A percentile compares a stretch with the other conserved stretches of the same genome.
Evolutionary conservation across 2,113 vertebrate genomes (phyloP).

Genomic region (Benitochromis conjunctus): DNA sequence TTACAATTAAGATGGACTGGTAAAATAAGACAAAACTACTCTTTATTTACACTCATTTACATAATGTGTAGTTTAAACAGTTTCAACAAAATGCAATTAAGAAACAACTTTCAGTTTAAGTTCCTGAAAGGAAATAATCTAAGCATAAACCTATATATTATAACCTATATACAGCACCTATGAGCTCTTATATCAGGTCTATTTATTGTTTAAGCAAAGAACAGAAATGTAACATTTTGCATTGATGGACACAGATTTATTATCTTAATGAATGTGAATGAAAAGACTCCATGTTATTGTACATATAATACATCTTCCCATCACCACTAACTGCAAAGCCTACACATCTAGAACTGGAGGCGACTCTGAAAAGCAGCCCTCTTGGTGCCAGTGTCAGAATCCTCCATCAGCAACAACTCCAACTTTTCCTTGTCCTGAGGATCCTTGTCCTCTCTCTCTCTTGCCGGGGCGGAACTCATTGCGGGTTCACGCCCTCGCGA

Average conservation of each 20-base stretch:
- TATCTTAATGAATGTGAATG: neutral
- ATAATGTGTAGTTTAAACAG: neutral
- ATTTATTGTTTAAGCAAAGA: neutral
- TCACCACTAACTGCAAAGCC: neutral
- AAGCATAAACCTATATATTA: neutral
- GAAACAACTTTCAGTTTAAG: neutral
- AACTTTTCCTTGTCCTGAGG: slow-evolving; percentile 65
- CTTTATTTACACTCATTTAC: neutral
- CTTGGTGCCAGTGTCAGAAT: slow-evolving; percentile 64
- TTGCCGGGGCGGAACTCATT: no score
- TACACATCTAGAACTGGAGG: slow-evolving; percentile 58
- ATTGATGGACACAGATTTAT: neutral
- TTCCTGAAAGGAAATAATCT: neutral
- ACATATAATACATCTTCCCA: neutral
- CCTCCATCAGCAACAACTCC: slow-evolving; percentile 73
- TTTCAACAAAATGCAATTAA: neutral
- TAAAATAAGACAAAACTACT: neutral
- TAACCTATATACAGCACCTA: neutral
- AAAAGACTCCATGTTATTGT: neutral
- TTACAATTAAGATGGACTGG: neutral
- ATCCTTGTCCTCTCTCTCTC: no score
- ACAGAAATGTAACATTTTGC: neutral
- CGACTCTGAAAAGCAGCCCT: slow-evolving; percentile 65
- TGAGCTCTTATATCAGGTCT: neutral
- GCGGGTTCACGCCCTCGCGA: no score